These are phyloP conservation scores for Phylloscopus collybita DNA, from an alignment of 2,797 vertebrate species.

Conservation along the genomic window DNA sequence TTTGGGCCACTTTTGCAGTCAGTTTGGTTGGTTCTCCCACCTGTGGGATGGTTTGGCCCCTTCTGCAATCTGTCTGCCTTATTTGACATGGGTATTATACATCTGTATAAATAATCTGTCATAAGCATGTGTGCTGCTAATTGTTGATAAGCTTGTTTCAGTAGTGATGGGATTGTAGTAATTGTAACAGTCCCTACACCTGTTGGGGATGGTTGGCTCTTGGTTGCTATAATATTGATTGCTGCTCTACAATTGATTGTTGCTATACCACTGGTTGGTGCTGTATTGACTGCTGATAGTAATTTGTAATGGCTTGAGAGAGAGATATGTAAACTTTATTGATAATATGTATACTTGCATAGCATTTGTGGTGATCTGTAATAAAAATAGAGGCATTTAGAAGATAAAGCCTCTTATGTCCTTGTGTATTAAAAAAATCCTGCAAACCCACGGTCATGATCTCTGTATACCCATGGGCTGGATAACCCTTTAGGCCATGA, in stretches of 20 bases:
- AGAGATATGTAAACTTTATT: not conserved
- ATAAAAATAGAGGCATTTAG: not conserved
- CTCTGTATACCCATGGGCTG: not conserved
- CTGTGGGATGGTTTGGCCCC: not conserved
- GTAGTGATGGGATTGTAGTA: not conserved
- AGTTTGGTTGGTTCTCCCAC: not conserved
- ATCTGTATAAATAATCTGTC: not conserved
- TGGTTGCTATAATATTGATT: not conserved
- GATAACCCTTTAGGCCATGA: not conserved
- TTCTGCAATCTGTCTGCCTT: not conserved
- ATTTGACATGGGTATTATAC: accelerated
- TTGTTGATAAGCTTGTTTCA: not conserved
- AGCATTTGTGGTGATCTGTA: not conserved
- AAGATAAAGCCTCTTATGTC: not conserved
- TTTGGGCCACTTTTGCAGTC: not conserved
- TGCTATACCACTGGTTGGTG: not conserved
- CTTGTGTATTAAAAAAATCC: not conserved
- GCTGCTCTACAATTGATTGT: not conserved
- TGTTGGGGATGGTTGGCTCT: not conserved
- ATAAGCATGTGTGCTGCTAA: not conserved
- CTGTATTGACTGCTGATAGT: not conserved
- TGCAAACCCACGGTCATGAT: accelerated
- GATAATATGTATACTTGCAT: not conserved
- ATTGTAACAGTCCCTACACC: not conserved
- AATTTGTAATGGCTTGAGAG: not conserved